These are phyloP conservation scores for Pachyrhynchus sulphureomaculatus DNA, from an alignment of 1,140 invertebrate species.

Conservation along the genomic window DNA sequence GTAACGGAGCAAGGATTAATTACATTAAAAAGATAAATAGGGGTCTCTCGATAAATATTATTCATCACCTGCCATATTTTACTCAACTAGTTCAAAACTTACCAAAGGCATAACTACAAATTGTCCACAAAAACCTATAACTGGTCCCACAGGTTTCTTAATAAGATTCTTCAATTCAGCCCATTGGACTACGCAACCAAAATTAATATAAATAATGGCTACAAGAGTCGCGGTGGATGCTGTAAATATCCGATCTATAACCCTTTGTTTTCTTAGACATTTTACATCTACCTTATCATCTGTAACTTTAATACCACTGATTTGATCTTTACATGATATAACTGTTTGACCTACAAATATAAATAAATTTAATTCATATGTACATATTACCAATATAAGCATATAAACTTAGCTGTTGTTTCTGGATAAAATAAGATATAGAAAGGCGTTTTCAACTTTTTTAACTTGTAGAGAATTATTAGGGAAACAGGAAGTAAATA, in stretches of 20 bases:
- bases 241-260: conserved; percentile 77
- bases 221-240: conserved; percentile 77
- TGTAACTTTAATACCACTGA: conserved; percentile 1
- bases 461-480: too few species aligned
- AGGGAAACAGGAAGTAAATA: too few species aligned
- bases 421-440: too few species aligned
- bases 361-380: not conserved
- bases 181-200: conserved; percentile 88
- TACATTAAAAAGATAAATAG: too few species aligned
- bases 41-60: too few species aligned
- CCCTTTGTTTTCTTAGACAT: conserved; percentile 63
- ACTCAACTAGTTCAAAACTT: conserved; percentile 41
- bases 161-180: conserved; percentile 68
- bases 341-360: conserved; percentile 27
- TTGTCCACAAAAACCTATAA: conserved; percentile 80
- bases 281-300: conserved; percentile 50
- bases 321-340: conserved; percentile 22
- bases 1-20: too few species aligned
- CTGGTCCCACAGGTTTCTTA: conserved; percentile 75
- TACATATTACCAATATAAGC: not conserved
- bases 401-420: not conserved
- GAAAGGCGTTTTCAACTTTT: too few species aligned
- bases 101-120: conserved; percentile 90
- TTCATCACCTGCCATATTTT: too few species aligned
- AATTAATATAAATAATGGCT: conserved; percentile 81